Conservation (phyloP, 1,140 invertebrate species). For the Chironomus tepperi region DNA sequence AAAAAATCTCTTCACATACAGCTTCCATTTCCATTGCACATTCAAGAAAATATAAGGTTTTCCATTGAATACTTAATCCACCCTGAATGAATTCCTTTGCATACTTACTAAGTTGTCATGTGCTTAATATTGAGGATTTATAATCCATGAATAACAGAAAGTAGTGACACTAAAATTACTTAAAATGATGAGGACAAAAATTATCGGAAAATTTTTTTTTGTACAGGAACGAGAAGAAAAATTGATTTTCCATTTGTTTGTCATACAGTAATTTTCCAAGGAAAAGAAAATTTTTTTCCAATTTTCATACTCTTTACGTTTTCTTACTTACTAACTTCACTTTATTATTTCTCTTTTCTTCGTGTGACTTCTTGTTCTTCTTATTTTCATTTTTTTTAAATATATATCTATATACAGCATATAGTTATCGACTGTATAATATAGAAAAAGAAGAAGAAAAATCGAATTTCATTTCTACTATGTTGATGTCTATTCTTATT, state of each 20-base stretch:
- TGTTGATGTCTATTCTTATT: too few species aligned
- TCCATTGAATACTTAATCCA: conserved; percentile 20
- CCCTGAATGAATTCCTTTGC: neutral
- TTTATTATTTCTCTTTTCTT: neutral
- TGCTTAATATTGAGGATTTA: too few species aligned
- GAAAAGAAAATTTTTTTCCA: neutral
- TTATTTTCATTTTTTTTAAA: neutral
- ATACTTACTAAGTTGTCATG: too few species aligned
- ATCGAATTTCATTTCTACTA: too few species aligned
- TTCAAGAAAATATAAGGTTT: neutral
- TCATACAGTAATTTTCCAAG: neutral
- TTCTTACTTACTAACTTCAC: neutral
- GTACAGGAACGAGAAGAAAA: neutral
- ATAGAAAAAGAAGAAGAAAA: too few species aligned
- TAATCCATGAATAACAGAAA: too few species aligned
- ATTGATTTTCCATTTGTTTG: conserved; percentile 13
- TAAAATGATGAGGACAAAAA: too few species aligned
- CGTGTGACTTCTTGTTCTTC: neutral
- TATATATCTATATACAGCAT: neutral
- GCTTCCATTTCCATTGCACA: conserved; percentile 21
- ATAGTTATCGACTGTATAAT: too few species aligned
- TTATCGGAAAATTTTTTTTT: too few species aligned
- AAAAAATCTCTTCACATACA: neutral
- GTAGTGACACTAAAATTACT: too few species aligned
- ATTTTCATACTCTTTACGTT: too few species aligned